These are phyloP conservation scores for Chauna torquata DNA, from an alignment of 2,113 vertebrate species.

Conservation along the genomic window DNA sequence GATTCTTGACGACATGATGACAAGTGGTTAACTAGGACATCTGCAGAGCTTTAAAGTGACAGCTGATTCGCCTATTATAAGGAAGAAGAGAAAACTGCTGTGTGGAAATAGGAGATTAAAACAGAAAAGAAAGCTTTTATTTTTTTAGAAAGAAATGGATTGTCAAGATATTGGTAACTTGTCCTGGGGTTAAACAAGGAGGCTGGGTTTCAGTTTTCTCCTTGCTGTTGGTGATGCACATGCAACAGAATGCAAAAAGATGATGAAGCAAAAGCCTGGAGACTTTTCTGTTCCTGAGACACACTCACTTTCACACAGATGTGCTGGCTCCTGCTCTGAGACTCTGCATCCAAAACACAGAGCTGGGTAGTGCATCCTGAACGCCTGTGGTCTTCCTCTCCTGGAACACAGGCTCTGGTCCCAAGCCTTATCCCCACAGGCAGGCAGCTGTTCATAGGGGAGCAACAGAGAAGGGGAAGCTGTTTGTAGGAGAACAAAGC, in stretches of 20 bases:
- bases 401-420: neutral
- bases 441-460: neutral
- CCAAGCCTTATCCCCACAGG: neutral
- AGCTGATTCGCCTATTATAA: neutral
- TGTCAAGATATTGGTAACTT: neutral
- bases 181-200: neutral
- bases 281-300: neutral
- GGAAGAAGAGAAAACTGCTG: neutral
- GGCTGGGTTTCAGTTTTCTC: neutral
- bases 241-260: neutral
- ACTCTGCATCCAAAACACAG: neutral
- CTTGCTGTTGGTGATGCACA: neutral
- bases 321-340: neutral
- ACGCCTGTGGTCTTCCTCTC: accelerated
- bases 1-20: neutral
- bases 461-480: neutral
- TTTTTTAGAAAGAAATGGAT: neutral
- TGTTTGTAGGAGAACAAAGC: neutral
- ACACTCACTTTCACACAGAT: neutral
- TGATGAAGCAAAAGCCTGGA: neutral
- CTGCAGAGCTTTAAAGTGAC: neutral
- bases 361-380: neutral
- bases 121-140: neutral
- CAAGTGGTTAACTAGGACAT: accelerated
- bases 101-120: neutral